Conservation (phyloP, 2,797 vertebrate species). For the Spinibarbus caldwelli region DNA sequence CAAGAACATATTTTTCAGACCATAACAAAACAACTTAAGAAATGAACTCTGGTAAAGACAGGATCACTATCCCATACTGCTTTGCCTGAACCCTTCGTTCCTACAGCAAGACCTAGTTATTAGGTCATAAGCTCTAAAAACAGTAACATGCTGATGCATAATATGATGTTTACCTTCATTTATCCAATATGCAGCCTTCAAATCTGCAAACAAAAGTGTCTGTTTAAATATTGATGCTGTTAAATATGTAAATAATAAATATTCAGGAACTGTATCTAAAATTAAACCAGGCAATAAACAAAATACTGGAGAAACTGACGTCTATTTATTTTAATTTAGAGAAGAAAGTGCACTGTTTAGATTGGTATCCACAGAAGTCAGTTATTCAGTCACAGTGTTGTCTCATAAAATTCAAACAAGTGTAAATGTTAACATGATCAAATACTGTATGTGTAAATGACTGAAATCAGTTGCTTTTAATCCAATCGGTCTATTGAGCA, state of each 20-base stretch:
- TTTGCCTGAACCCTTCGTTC: not conserved
- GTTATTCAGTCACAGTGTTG: not conserved
- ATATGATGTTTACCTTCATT: constrained; percentile 8
- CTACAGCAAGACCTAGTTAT: not conserved
- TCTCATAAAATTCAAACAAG: not conserved
- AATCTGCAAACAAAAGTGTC: not conserved
- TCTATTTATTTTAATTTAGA: not conserved
- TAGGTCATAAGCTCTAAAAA: not conserved
- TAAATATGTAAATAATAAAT: constrained; percentile 36
- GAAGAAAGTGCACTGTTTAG: not conserved
- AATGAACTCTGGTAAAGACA: not conserved
- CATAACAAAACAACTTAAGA: not conserved
- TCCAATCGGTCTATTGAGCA: not conserved
- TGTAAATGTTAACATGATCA: not conserved
- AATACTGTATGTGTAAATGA: not conserved
- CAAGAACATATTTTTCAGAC: not conserved
- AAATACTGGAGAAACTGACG: not conserved
- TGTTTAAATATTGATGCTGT: constrained; percentile 28
- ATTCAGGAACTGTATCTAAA: constrained; percentile 28
- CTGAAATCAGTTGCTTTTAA: not conserved
- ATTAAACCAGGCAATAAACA: constrained; percentile 12
- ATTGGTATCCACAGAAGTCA: not conserved
- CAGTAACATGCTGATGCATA: not conserved
- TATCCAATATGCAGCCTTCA: constrained; percentile 6
- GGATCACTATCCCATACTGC: no score